A percentile compares a stretch with the other conserved stretches of the same genome.
phyloP scores from a whole-genome alignment of 2,113 vertebrate genomes.

The Eulemur macaco region DNA sequence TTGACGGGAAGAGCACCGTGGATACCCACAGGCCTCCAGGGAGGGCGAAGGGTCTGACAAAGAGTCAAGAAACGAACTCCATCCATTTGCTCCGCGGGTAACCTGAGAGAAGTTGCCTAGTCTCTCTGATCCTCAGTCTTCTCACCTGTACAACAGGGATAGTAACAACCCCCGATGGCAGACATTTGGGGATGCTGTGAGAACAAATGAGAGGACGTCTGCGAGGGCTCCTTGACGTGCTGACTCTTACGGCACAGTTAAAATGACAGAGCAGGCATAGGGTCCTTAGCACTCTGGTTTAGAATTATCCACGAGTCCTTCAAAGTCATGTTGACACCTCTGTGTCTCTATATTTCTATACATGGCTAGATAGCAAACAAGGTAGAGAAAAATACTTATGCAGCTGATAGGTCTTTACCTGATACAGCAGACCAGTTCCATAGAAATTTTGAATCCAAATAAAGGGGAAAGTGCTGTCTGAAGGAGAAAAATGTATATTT shows the following conservation, averaged over 20 bases:
- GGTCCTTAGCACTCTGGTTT: neutral
- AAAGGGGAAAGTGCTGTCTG: neutral
- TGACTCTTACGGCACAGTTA: neutral
- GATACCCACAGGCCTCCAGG: neutral
- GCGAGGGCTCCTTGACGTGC: neutral
- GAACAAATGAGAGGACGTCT: neutral
- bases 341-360: neutral
- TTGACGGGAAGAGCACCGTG: neutral
- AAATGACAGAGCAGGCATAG: neutral
- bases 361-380: neutral
- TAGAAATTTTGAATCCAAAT: neutral
- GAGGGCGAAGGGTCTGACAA: neutral
- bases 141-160: neutral
- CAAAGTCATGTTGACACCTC: neutral
- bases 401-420: neutral
- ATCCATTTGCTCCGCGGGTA: neutral
- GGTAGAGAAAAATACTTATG: neutral
- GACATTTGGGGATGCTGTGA: neutral
- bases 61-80: neutral
- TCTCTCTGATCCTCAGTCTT: neutral
- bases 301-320: neutral
- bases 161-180: accelerated
- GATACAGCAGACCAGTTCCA: neutral
- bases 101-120: neutral
- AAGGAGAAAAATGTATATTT: neutral